phyloP scores from a whole-genome alignment of 64 coral and sea anemone species.

The Pocillopora damicornis region DNA sequence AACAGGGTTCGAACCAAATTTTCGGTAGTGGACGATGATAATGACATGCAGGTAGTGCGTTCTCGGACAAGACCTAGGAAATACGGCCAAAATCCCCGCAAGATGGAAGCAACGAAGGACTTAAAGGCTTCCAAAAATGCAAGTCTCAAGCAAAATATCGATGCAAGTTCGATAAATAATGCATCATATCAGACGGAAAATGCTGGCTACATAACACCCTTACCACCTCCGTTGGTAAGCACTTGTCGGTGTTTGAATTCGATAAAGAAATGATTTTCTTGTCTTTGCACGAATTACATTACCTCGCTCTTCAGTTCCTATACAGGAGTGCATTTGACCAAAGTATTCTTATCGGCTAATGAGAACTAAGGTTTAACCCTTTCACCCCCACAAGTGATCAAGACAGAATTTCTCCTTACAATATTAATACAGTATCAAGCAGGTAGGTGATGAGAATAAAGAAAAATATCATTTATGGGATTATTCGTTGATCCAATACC shows the following conservation, averaged over 20 bases:
- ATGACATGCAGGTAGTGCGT: neutral
- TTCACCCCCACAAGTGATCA: too few relatives aligned
- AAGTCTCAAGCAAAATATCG: conserved; percentile 5
- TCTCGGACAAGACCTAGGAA: conserved; percentile 1
- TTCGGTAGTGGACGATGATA: conserved; percentile 61
- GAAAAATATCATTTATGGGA: too few relatives aligned
- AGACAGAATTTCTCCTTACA: too few relatives aligned
- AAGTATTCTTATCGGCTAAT: too few relatives aligned
- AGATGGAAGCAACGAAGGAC: neutral
- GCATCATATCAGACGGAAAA: conserved; percentile 22
- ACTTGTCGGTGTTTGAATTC: neutral
- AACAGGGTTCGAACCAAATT: conserved; percentile 88
- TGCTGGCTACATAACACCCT: conserved; percentile 39
- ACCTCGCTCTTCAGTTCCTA: too few relatives aligned
- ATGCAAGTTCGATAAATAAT: conserved; percentile 7
- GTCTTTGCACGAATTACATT: too few relatives aligned
- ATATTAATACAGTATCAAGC: too few relatives aligned
- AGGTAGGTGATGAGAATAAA: too few relatives aligned
- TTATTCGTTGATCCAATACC: too few relatives aligned
- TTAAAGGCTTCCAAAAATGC: conserved; percentile 19
- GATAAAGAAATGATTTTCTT: too few relatives aligned
- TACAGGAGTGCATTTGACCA: too few relatives aligned
- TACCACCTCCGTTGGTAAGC: conserved; percentile 60
- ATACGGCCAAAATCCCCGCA: neutral
- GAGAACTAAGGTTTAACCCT: too few relatives aligned